Percentiles rank a stretch among this genome's conserved stretches.
These are phyloP conservation scores for Xiphophorus couchianus DNA, from an alignment of 2,113 vertebrate species.

Conservation along the genomic window DNA sequence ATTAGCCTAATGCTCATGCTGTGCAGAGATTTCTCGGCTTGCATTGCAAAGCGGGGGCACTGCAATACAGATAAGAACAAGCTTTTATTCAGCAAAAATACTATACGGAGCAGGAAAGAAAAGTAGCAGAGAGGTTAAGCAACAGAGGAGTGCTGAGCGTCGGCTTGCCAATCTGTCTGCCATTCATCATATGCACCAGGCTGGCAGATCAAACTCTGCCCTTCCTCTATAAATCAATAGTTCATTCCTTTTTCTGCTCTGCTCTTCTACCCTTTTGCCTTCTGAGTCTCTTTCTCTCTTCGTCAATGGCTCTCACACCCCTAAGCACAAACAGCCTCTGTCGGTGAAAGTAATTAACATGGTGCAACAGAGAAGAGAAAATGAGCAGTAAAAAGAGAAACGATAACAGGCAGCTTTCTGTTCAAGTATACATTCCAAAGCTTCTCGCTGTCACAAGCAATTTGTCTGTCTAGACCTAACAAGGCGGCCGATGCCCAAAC, in stretches of 20 bases:
- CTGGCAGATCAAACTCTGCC: conserved; percentile 66
- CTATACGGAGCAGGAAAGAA: conserved; percentile 14
- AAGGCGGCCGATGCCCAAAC: conserved; percentile 42
- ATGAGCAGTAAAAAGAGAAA: conserved; percentile 30
- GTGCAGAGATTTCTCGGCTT: conserved; percentile 52
- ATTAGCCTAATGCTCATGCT: conserved; percentile 76
- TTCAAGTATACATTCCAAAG: conserved; percentile 51
- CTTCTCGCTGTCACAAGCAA: conserved; percentile 58
- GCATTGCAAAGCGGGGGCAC: conserved; percentile 35
- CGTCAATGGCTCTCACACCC: conserved; percentile 44
- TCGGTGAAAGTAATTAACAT: conserved; percentile 55
- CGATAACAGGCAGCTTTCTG: conserved; percentile 35
- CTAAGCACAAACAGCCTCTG: conserved; percentile 43
- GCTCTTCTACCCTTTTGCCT: conserved; percentile 18
- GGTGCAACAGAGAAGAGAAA: conserved; percentile 17
- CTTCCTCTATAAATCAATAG: conserved; percentile 74
- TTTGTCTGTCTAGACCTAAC: conserved; percentile 69
- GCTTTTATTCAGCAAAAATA: conserved; percentile 46
- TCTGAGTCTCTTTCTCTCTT: conserved; percentile 28
- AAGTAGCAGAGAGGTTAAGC: conserved; percentile 53
- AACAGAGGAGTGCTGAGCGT: conserved; percentile 55
- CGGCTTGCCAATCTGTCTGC: conserved; percentile 67
- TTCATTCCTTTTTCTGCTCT: conserved; percentile 22
- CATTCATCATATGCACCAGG: conserved; percentile 77
- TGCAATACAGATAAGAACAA: conserved; percentile 43